Evolutionary conservation across 2,888 invertebrate genomes (phyloP).

Genomic region (Margaritifera margaritifera): DNA sequence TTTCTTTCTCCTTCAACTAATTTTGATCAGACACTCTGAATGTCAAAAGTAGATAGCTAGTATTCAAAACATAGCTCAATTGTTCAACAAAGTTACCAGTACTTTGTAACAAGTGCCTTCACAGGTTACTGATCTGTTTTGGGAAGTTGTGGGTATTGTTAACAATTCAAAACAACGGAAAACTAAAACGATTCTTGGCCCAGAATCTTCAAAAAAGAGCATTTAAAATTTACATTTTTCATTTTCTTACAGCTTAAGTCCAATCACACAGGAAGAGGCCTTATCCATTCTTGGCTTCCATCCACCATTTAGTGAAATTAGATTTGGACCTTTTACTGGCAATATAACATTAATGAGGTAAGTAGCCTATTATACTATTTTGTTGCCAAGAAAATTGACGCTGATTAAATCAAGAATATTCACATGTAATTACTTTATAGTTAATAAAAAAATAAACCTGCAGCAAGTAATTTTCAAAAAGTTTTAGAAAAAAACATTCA

Average conservation of each 20-base stretch:
- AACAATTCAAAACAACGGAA: too few relatives aligned
- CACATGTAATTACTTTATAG: neutral
- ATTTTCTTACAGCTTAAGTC: constrained; percentile 48
- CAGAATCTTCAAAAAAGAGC: neutral
- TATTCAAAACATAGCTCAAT: too few relatives aligned
- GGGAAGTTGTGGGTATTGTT: too few relatives aligned
- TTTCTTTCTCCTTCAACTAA: too few relatives aligned
- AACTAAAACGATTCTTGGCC: too few relatives aligned
- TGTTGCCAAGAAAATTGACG: neutral
- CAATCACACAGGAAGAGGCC: constrained; percentile 68
- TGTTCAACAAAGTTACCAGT: too few relatives aligned
- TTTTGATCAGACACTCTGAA: too few relatives aligned
- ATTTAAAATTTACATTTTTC: neutral
- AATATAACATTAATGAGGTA: constrained; percentile 66
- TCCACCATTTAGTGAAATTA: constrained; percentile 63
- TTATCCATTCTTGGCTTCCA: constrained; percentile 61
- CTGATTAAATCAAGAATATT: neutral
- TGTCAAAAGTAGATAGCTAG: too few relatives aligned
- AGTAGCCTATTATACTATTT: neutral
- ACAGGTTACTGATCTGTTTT: too few relatives aligned
- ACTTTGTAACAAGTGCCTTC: too few relatives aligned
- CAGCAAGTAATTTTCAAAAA: neutral
- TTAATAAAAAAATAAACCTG: neutral
- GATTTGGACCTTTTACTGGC: constrained; percentile 68
- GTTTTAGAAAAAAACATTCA: too few relatives aligned